Percentiles rank a stretch among this genome's conserved stretches.
These are phyloP conservation scores for Euphysa ruthae DNA, from an alignment of 30 jellyfish, hydroid and myxozoan species.

Conservation along the genomic window DNA sequence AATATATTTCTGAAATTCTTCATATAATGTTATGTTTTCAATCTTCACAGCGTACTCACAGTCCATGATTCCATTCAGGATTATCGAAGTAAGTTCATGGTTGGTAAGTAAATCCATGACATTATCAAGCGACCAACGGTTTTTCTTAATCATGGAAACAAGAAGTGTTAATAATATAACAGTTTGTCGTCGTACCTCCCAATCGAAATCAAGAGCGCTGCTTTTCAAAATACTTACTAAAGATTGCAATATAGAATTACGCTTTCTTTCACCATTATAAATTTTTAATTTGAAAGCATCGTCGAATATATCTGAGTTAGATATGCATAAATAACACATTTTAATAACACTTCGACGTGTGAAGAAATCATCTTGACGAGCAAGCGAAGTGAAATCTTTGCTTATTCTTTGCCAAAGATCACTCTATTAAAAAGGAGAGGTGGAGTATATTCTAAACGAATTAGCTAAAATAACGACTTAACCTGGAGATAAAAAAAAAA, in stretches of 20 bases:
- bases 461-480: no score
- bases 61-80: neutral
- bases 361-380: slow-evolving; percentile 26
- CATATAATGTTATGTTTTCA: neutral
- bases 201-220: slow-evolving; percentile 19
- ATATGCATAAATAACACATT: neutral
- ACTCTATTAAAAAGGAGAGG: no score
- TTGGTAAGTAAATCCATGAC: neutral
- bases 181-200: slow-evolving; percentile 22
- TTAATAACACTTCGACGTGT: slow-evolving; percentile 21
- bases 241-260: neutral
- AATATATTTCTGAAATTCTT: neutral
- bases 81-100: neutral
- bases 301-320: neutral
- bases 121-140: neutral
- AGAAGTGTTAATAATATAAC: neutral
- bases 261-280: neutral
- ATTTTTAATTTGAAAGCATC: neutral
- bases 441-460: no score
- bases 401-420: neutral
- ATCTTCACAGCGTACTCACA: neutral
- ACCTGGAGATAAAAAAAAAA: no score
- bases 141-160: neutral
- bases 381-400: neutral
- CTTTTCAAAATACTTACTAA: neutral